Conservation (phyloP, 2,888 invertebrate genomes). For the Pharmacophagus antenor region DNA sequence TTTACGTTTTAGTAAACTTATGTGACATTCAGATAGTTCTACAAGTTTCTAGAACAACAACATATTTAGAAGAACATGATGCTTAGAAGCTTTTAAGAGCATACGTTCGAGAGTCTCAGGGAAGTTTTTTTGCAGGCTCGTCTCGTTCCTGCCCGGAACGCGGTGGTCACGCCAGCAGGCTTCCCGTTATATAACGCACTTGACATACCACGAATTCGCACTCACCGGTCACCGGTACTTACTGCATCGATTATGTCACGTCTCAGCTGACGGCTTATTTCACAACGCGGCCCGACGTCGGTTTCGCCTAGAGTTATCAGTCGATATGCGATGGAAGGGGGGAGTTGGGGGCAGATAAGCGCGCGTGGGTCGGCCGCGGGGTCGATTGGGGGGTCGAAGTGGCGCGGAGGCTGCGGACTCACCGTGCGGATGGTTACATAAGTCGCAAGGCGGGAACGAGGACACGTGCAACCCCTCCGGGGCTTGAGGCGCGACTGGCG, state of each 20-base stretch:
- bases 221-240: constrained; percentile 69
- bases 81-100: neutral
- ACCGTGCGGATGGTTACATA: constrained; percentile 79
- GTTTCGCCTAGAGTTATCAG: constrained; percentile 47
- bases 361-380: constrained; percentile 44
- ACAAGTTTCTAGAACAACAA: neutral
- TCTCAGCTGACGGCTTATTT: constrained; percentile 68
- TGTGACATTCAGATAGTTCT: neutral
- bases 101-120: neutral
- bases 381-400: constrained; percentile 61
- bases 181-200: constrained; percentile 73
- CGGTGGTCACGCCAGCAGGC: constrained; percentile 27
- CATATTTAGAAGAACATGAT: neutral
- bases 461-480: constrained; percentile 73
- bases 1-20: neutral
- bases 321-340: constrained; percentile 44
- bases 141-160: constrained; percentile 27
- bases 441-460: constrained; percentile 67
- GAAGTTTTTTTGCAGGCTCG: neutral
- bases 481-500: constrained; percentile 74
- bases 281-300: constrained; percentile 49
- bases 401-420: constrained; percentile 73
- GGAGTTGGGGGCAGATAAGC: constrained; percentile 38
- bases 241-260: constrained; percentile 78
- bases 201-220: constrained; percentile 50